phyloP scores from a whole-genome alignment of 1,140 invertebrate species.

The Myzus persicae region DNA sequence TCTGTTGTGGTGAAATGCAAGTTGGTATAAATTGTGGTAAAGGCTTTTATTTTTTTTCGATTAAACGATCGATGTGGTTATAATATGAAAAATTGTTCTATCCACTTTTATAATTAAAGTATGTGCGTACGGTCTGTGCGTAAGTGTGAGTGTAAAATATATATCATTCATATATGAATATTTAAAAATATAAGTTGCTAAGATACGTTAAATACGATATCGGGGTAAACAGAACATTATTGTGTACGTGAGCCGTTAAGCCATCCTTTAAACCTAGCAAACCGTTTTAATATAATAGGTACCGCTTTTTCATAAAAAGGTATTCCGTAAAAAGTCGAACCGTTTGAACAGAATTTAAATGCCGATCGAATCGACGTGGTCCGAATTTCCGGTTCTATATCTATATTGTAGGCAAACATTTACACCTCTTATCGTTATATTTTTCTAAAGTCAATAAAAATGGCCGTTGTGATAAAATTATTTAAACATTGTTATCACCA shows the following conservation, averaged over 20 bases:
- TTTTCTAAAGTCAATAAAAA: not conserved
- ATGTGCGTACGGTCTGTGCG: not conserved
- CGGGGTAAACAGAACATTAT: not conserved
- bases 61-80: conserved; percentile 13
- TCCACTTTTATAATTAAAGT: not conserved
- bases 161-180: not conserved
- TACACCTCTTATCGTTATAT: not conserved
- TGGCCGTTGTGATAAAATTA: not conserved
- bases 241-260: not conserved
- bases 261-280: not conserved
- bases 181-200: conserved; percentile 14
- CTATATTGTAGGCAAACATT: not conserved
- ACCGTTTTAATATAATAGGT: not conserved
- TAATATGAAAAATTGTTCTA: not conserved
- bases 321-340: not conserved
- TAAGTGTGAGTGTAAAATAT: not conserved
- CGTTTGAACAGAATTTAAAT: not conserved
- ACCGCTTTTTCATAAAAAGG: not conserved
- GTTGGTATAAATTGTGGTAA: not conserved
- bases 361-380: not conserved
- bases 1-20: not conserved
- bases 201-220: not conserved
- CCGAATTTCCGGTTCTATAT: not conserved
- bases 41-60: conserved; percentile 3
- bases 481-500: not conserved